Percentiles rank a stretch among this genome's conserved stretches.
phyloP scores from a whole-genome alignment of 1,140 invertebrate species.

The Pogonus chalceus region DNA sequence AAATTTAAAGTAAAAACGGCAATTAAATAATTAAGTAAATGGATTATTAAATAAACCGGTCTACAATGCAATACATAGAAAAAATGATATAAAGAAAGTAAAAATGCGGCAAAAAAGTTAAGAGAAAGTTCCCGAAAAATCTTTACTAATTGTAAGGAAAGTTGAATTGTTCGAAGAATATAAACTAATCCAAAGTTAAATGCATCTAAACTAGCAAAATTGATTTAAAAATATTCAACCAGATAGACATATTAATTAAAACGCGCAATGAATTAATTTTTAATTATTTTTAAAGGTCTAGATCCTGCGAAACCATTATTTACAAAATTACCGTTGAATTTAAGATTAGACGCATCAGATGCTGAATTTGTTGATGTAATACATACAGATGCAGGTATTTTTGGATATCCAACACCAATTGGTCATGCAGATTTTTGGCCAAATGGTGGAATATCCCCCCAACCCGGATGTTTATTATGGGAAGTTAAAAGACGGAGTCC shows the following conservation, averaged over 20 bases:
- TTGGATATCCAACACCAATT: slow-evolving; percentile 46
- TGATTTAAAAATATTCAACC: background rate
- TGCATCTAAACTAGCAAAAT: background rate
- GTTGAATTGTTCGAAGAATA: background rate
- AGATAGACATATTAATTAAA: background rate
- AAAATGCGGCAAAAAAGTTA: too few relatives aligned
- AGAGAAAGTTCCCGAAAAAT: too few relatives aligned
- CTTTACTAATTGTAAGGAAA: background rate
- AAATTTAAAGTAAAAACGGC: too few relatives aligned
- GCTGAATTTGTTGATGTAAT: slow-evolving; percentile 69
- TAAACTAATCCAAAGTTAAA: background rate
- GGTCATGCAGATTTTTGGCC: slow-evolving; percentile 68
- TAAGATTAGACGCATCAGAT: slow-evolving; percentile 43
- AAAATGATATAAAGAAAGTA: too few relatives aligned
- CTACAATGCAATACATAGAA: too few relatives aligned
- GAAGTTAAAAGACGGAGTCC: slow-evolving; percentile 28
- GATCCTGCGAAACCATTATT: slow-evolving; percentile 49
- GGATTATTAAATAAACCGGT: too few relatives aligned
- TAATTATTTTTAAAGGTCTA: slow-evolving; percentile 33
- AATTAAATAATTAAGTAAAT: too few relatives aligned
- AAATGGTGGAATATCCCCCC: slow-evolving; percentile 51
- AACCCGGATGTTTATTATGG: slow-evolving; percentile 53
- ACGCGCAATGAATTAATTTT: background rate
- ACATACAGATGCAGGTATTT: slow-evolving; percentile 59
- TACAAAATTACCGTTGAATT: slow-evolving; percentile 30